phyloP scores from a whole-genome alignment of 2,797 vertebrate genomes.

The Anolis apletophallus region DNA sequence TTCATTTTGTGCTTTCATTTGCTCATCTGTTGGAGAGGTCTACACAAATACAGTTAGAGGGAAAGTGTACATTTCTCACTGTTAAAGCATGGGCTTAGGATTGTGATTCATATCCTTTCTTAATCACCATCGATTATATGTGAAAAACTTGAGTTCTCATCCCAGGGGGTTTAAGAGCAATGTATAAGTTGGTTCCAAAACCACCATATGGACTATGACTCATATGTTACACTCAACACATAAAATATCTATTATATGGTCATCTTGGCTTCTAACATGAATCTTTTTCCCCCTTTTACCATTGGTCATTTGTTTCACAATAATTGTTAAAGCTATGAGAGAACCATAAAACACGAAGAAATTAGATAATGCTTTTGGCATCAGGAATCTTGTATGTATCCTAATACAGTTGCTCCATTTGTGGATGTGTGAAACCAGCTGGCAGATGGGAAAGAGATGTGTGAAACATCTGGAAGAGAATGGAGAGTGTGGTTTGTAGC shows the following conservation, averaged over 20 bases:
- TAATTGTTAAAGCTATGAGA: constrained; percentile 51
- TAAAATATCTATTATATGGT: constrained; percentile 61
- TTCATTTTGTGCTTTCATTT: constrained; percentile 45
- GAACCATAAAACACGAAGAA: constrained; percentile 66
- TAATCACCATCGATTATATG: constrained; percentile 63
- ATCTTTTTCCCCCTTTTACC: constrained; percentile 21
- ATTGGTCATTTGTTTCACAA: constrained; percentile 62
- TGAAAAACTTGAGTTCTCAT: constrained; percentile 63
- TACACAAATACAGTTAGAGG: constrained; percentile 54
- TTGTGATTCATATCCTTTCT: constrained; percentile 68
- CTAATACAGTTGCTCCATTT: constrained; percentile 50
- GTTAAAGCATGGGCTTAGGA: constrained; percentile 51
- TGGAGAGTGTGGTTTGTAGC: background rate
- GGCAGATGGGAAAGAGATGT: constrained; percentile 57
- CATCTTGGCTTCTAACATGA: constrained; percentile 61
- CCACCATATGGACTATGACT: constrained; percentile 68
- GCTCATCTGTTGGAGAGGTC: constrained; percentile 47
- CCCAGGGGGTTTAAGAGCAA: constrained; percentile 52
- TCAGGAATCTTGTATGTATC: constrained; percentile 35
- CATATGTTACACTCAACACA: constrained; percentile 60
- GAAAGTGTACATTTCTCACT: constrained; percentile 60
- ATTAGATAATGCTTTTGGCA: constrained; percentile 67
- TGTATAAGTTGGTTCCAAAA: constrained; percentile 56
- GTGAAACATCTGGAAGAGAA: constrained; percentile 57
- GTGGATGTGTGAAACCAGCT: constrained; percentile 62